phyloP scores from a whole-genome alignment of 1,140 invertebrate genomes.

The Lutraria rhynchaena region DNA sequence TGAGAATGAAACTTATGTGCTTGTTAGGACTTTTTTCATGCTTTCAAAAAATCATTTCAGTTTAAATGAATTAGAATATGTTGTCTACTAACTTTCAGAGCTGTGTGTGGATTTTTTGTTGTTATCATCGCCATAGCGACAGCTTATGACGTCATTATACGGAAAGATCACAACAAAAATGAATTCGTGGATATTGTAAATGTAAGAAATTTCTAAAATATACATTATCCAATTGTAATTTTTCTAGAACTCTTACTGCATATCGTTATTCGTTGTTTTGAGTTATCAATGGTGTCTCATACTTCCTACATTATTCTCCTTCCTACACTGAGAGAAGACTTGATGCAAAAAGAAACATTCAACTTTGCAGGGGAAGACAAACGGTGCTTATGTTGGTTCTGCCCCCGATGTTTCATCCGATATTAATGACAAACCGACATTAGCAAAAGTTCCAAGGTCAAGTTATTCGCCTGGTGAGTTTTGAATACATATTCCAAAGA shows the following conservation, averaged over 20 bases:
- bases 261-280: too few species aligned
- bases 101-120: slow-evolving; percentile 12
- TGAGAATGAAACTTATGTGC: too few species aligned
- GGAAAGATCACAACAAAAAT: not conserved
- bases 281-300: too few species aligned
- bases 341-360: not conserved
- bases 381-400: not conserved
- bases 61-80: too few species aligned
- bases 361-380: not conserved
- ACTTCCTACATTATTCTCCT: too few species aligned
- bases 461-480: not conserved
- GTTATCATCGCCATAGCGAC: slow-evolving; percentile 27
- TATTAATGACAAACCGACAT: not conserved
- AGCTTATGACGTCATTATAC: slow-evolving; percentile 8
- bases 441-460: too few species aligned
- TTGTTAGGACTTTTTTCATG: not conserved
- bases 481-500: not conserved
- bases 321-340: too few species aligned
- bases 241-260: too few species aligned
- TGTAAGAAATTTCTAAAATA: too few species aligned
- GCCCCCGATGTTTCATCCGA: not conserved
- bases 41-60: too few species aligned
- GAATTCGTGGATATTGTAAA: not conserved
- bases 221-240: too few species aligned
- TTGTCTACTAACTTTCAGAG: too few species aligned